Evolutionary conservation across 2,888 invertebrate species (phyloP), one percentile per base, ranked within the genome.

Genomic region (Tigriopus californicus): DNA sequence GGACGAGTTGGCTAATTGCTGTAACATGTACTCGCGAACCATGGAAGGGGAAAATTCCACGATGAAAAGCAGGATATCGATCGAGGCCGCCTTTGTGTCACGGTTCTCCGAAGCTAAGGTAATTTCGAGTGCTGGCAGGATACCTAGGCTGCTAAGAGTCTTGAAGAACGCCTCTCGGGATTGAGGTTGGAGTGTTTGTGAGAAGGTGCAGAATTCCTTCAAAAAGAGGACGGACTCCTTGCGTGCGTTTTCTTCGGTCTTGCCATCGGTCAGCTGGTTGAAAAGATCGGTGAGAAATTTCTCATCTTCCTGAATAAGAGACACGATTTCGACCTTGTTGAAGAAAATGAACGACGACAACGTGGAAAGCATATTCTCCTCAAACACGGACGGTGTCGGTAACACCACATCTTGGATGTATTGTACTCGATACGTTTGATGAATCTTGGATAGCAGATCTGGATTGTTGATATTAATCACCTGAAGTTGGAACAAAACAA

Each of bases 251-350:
- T 90, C 82, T 25, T 83, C 79, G 48, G 91, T 91, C 66, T 82
- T 81, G 67, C 87, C 83, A 71, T 91, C 89, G 65, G 85, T 89
- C 67, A 99, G 78, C 73, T 91, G 49, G 20, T 58, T 58, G 76
- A 99, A 97, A 66, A 99, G 77, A 73, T 94, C 92, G 60, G 85
- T 82, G 70, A 99, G 78, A 75, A 97, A 92, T 70, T 87, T 86
- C 67, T 95, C 94, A 75, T 99, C 98, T 69, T 97, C 95, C 77
- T 97, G 77, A 71, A 98, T 87, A 69, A 92, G 79, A 66, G 88
- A 91, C 66, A 98, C 95, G 74, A 98, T 99, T 78, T 98, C 97
- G 70, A 95, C 90, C 77, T 99, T 97, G 76, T 95, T 97, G 76
- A 98, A 98, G 79, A 94, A 98, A 74, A 99, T 90, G 78, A 97